phyloP scores from a whole-genome alignment of 2,797 vertebrate species.

The Discoglossus pictus region DNA sequence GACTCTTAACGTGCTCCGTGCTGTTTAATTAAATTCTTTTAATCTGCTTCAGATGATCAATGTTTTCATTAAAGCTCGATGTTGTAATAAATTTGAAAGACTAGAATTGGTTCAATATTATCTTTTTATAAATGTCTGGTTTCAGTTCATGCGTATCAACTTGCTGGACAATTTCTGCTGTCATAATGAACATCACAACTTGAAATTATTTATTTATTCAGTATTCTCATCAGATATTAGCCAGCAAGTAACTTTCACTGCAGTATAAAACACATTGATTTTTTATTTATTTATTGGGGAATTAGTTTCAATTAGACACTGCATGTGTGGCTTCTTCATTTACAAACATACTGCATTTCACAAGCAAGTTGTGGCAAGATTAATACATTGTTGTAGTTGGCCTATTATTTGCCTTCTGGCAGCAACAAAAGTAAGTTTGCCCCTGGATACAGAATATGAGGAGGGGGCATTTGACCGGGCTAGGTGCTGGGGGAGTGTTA shows the following conservation, averaged over 20 bases:
- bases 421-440: no score
- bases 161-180: neutral
- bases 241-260: neutral
- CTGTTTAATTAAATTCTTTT: constrained; percentile 10
- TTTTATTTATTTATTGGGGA: constrained; percentile 2
- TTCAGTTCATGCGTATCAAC: neutral
- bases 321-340: no score
- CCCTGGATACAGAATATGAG: no score
- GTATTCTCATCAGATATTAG: neutral
- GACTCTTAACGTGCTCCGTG: constrained; percentile 9
- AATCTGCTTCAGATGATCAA: constrained; percentile 11
- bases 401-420: no score
- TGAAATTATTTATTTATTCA: neutral
- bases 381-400: no score
- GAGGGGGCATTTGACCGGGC: no score
- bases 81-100: constrained; percentile 9
- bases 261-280: constrained; percentile 10
- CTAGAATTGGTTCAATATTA: constrained; percentile 4
- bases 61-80: constrained; percentile 18
- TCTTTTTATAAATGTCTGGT: neutral
- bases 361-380: no score
- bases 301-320: no score
- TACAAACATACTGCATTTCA: no score
- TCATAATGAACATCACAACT: neutral
- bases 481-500: no score